Conservation (phyloP, 1,140 invertebrate species). For the Argopecten irradians region DNA sequence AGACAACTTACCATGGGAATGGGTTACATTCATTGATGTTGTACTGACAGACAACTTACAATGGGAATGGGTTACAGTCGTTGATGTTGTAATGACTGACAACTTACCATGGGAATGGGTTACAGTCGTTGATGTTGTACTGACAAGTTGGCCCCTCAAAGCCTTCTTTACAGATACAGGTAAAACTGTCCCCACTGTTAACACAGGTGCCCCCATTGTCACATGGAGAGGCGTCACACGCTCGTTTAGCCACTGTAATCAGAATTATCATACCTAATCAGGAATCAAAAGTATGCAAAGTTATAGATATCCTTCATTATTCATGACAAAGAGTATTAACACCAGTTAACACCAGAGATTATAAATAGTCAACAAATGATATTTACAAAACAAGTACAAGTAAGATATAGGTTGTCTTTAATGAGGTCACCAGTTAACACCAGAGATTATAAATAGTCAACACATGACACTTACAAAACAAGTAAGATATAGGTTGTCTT, state of each 20-base stretch:
- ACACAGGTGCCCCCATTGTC: conserved; percentile 95
- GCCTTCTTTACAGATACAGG: conserved; percentile 88
- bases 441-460: no score
- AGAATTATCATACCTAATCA: no score
- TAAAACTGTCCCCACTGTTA: conserved; percentile 75
- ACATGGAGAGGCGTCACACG: conserved; percentile 82
- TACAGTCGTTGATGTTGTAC: conserved; percentile 95
- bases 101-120: conserved; percentile 85
- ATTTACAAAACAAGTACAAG: no score
- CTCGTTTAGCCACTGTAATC: conserved; percentile 55
- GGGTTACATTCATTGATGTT: conserved; percentile 92
- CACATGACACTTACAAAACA: no score
- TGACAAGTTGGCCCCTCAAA: conserved; percentile 98
- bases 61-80: conserved; percentile 75
- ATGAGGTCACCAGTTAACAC: no score
- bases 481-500: no score
- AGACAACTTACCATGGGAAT: conserved; percentile 82
- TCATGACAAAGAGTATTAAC: no score
- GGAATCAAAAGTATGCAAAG: no score
- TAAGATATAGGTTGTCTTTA: no score
- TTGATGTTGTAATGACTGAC: conserved; percentile 85
- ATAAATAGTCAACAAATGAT: no score
- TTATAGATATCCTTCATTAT: no score
- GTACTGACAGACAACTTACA: conserved; percentile 84
- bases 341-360: no score